These are phyloP conservation scores for Amphipoea lucens DNA, from an alignment of 2,888 invertebrate species.

Conservation along the genomic window DNA sequence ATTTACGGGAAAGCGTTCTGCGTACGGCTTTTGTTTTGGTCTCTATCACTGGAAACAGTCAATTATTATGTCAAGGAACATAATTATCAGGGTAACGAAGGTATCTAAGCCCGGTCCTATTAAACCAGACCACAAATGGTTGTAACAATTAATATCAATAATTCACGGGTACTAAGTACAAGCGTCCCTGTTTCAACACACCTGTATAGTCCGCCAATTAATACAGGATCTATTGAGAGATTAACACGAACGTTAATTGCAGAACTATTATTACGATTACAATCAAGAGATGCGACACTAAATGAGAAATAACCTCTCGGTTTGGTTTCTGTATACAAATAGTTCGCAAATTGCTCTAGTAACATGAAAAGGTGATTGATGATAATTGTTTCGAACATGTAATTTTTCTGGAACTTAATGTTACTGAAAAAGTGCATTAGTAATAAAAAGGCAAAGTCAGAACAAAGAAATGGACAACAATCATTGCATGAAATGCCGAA, in stretches of 20 bases:
- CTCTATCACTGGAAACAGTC: constrained; percentile 6
- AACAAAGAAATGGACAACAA: neutral
- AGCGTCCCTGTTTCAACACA: constrained; percentile 53
- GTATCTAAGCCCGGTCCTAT: constrained; percentile 22
- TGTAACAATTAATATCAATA: constrained; percentile 60
- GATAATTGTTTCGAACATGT: neutral
- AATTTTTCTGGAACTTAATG: constrained; percentile 25
- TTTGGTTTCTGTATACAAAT: constrained; percentile 33
- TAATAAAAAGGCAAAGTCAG: constrained; percentile 6
- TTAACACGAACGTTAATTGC: constrained; percentile 63
- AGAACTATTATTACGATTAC: constrained; percentile 62
- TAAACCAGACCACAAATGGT: constrained; percentile 39
- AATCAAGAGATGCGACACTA: constrained; percentile 59
- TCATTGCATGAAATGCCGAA: neutral
- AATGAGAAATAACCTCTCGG: constrained; percentile 33
- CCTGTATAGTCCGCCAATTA: constrained; percentile 62
- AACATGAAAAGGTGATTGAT: constrained; percentile 9
- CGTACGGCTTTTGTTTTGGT: constrained; percentile 1
- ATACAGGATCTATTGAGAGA: constrained; percentile 59
- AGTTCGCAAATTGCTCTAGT: constrained; percentile 9
- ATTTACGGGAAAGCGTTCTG: neutral
- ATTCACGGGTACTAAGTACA: constrained; percentile 45
- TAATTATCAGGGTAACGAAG: neutral
- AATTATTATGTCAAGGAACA: constrained; percentile 12
- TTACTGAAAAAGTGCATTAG: constrained; percentile 26